phyloP scores from a whole-genome alignment of 1,140 invertebrate species.

The Eriocheir sinensis region DNA sequence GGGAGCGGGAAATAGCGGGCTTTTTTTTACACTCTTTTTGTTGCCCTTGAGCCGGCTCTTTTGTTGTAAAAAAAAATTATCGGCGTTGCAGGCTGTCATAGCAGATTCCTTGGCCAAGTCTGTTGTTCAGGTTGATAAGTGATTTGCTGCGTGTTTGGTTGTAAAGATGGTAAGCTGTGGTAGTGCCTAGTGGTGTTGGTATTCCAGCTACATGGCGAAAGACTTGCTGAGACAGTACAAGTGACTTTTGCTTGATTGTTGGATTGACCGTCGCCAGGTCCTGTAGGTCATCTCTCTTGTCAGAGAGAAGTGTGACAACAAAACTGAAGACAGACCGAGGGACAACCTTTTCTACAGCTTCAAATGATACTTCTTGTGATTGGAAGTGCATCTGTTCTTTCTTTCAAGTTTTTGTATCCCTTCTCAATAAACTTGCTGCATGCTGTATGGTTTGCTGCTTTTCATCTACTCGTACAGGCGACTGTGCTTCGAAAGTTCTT shows the following conservation, averaged over 20 bases:
- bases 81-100: no score
- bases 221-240: constrained; percentile 17
- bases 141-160: constrained; percentile 44
- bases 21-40: no score
- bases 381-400: constrained; percentile 16
- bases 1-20: no score
- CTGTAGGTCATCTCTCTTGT: neutral
- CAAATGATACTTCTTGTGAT: constrained; percentile 33
- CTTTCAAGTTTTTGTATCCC: constrained; percentile 9
- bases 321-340: constrained; percentile 42
- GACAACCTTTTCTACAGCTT: constrained; percentile 6
- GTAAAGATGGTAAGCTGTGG: constrained; percentile 42
- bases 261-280: constrained; percentile 21
- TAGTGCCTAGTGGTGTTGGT: constrained; percentile 2
- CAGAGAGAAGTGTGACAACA: constrained; percentile 25
- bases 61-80: no score
- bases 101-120: constrained; percentile 55
- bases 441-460: constrained; percentile 39
- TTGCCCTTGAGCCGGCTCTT: no score
- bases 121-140: constrained; percentile 51
- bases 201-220: constrained; percentile 41
- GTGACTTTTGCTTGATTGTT: constrained; percentile 44
- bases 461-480: constrained; percentile 39
- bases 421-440: constrained; percentile 11
- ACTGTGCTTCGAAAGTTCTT: constrained; percentile 30